phyloP scores from a whole-genome alignment of 2,888 invertebrate species.

The Lithophane ornitopus region DNA sequence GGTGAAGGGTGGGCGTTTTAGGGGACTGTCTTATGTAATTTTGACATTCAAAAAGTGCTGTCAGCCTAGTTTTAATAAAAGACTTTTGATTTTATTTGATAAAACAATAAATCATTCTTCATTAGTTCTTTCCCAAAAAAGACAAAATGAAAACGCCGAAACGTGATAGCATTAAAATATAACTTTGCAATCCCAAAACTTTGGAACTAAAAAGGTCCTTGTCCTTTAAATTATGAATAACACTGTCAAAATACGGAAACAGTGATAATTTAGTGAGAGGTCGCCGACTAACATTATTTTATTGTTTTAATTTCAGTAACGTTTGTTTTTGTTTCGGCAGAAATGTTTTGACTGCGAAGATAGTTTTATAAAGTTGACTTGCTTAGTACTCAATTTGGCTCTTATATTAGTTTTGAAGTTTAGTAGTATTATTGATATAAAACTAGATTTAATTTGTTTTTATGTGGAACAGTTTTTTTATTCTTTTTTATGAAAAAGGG shows the following conservation, averaged over 20 bases:
- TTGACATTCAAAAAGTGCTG: no score
- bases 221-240: conserved; percentile 52
- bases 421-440: background rate
- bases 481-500: no score
- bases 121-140: conserved; percentile 9
- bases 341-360: conserved; percentile 14
- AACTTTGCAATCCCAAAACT: conserved; percentile 52
- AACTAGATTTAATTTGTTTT: background rate
- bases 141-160: conserved; percentile 31
- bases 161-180: conserved; percentile 22
- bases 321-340: conserved; percentile 21
- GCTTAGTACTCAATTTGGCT: conserved; percentile 5
- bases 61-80: no score
- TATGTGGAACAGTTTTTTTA: background rate
- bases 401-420: conserved; percentile 2
- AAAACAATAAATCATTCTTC: conserved; percentile 14
- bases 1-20: no score
- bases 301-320: conserved; percentile 47
- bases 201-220: conserved; percentile 37
- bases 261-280: conserved; percentile 49
- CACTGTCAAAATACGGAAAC: conserved; percentile 53
- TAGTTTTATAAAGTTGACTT: conserved; percentile 5
- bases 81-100: no score
- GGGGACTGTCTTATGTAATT: no score
- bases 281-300: conserved; percentile 40